Evolutionary conservation across 1,140 invertebrate species (phyloP).

Genomic region (Zophobas morio): DNA sequence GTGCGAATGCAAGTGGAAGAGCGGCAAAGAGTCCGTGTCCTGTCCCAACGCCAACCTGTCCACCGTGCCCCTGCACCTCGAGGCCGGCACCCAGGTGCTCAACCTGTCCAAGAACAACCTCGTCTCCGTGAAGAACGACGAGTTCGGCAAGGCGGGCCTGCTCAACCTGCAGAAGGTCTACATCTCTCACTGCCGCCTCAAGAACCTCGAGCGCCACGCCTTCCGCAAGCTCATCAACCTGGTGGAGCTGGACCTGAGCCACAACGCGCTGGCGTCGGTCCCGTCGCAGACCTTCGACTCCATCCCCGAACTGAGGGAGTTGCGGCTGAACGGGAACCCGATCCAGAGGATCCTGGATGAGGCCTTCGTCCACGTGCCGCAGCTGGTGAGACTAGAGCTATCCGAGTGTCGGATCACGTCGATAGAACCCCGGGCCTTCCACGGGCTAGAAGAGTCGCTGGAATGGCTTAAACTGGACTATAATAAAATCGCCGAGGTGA

Average conservation of each 20-base stretch:
- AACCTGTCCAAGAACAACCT: constrained; percentile 83
- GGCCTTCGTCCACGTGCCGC: constrained; percentile 77
- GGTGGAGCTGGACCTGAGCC: constrained; percentile 84
- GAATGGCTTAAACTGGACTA: constrained; percentile 84
- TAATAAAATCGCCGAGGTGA: constrained; percentile 79
- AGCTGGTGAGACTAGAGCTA: constrained; percentile 81
- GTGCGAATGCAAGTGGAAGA: constrained; percentile 90
- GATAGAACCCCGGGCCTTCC: constrained; percentile 80
- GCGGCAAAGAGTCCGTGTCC: constrained; percentile 85
- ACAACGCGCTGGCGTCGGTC: constrained; percentile 77
- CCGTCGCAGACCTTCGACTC: constrained; percentile 80
- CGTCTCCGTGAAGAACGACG: constrained; percentile 76
- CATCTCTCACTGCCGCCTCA: constrained; percentile 76
- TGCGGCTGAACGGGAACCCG: constrained; percentile 81
- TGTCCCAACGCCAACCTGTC: constrained; percentile 81
- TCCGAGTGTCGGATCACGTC: constrained; percentile 77
- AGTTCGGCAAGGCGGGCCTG: constrained; percentile 79
- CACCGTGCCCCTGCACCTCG: constrained; percentile 77
- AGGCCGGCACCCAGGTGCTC: constrained; percentile 83
- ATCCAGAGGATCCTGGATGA: constrained; percentile 78
- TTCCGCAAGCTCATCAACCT: constrained; percentile 81
- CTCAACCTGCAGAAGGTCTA: constrained; percentile 86
- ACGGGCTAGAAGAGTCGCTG: constrained; percentile 78
- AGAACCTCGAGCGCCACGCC: constrained; percentile 75
- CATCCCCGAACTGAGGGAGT: constrained; percentile 81